Percentiles rank a stretch among this genome's conserved stretches.
Evolutionary conservation across 2,888 invertebrate genomes (phyloP).

Genomic region (Coelogynopora nodosa): DNA sequence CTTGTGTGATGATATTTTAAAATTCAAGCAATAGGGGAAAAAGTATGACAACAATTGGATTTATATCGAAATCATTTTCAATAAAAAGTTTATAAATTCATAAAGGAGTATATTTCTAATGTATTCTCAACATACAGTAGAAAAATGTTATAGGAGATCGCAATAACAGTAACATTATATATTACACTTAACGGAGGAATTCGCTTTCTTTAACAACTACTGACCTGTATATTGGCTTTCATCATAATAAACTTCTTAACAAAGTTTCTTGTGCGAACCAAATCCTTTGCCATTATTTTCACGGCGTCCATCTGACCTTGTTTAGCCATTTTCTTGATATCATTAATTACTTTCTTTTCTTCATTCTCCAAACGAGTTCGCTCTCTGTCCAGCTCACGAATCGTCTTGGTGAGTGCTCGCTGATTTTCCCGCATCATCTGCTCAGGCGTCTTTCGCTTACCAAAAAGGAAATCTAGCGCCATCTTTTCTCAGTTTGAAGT

Average conservation of each 20-base stretch:
- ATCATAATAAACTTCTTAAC: slow-evolving; percentile 97
- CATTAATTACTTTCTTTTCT: slow-evolving; percentile 94
- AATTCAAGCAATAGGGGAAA: too few species aligned
- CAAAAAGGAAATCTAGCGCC: slow-evolving; percentile 70
- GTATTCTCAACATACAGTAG: too few species aligned
- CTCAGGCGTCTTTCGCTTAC: slow-evolving; percentile 89
- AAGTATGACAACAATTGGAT: too few species aligned
- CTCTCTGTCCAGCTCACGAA: slow-evolving; percentile 92
- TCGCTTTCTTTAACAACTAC: too few species aligned
- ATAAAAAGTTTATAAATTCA: too few species aligned
- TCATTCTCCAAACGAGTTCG: slow-evolving; percentile 89
- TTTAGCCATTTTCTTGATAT: slow-evolving; percentile 97
- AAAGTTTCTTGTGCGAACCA: slow-evolving; percentile 87
- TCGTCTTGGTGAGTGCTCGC: slow-evolving; percentile 91
- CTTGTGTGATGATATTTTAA: too few species aligned
- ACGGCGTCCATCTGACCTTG: slow-evolving; percentile 99
- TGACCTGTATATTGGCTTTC: slow-evolving; percentile 96
- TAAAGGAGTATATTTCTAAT: too few species aligned
- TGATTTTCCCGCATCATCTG: slow-evolving; percentile 98
- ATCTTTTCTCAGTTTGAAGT: too few species aligned
- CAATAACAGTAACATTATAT: too few species aligned
- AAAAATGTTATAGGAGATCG: too few species aligned
- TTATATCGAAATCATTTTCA: too few species aligned
- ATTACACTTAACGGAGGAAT: too few species aligned
- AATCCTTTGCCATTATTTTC: slow-evolving; percentile 97